These are phyloP conservation scores for Colaptes auratus DNA, from an alignment of 2,113 vertebrate species.

Conservation along the genomic window DNA sequence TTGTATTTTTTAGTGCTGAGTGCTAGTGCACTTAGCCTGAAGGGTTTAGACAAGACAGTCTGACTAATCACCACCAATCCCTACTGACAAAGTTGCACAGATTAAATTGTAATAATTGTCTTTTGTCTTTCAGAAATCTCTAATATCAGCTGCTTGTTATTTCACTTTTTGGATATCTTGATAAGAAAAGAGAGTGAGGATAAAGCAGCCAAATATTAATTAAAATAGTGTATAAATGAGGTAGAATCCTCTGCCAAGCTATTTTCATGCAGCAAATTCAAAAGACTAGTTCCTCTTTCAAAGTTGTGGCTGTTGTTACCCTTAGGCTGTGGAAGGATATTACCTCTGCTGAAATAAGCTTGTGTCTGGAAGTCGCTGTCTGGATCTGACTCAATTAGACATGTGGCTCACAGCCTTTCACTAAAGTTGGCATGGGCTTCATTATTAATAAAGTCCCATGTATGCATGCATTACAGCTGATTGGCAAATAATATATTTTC, in stretches of 20 bases:
- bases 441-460: neutral
- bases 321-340: neutral
- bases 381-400: neutral
- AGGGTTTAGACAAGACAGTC: neutral
- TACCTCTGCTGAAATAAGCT: neutral
- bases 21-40: too few species aligned
- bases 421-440: neutral
- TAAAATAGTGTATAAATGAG: neutral
- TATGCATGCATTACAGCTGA: neutral
- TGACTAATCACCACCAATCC: neutral
- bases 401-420: neutral
- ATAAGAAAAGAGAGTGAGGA: neutral
- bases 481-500: neutral
- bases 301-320: neutral
- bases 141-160: neutral
- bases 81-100: neutral
- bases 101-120: neutral
- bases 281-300: accelerated
- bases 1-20: too few species aligned
- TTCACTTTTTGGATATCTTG: neutral
- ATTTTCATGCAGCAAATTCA: neutral
- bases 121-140: neutral
- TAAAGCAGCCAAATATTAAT: neutral
- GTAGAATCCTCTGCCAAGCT: neutral
- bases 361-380: neutral